phyloP scores from a whole-genome alignment of 2,113 vertebrate species.

The Hirundichthys speculiger region DNA sequence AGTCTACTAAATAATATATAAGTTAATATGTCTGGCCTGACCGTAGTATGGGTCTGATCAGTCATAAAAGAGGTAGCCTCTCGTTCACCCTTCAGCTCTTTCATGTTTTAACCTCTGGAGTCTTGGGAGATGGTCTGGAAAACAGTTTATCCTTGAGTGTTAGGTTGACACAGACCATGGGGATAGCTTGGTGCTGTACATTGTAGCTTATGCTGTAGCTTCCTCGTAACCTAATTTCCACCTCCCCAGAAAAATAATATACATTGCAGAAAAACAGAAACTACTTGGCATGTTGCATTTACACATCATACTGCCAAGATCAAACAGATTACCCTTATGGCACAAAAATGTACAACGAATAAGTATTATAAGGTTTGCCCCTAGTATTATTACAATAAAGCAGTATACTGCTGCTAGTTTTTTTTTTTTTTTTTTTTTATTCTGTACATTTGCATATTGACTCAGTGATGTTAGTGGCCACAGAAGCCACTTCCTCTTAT shows the following conservation, averaged over 20 bases:
- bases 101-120: background rate
- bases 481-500: too few relatives aligned
- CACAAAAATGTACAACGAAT: too few relatives aligned
- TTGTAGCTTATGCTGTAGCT: background rate
- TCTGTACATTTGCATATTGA: too few relatives aligned
- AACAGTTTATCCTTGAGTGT: background rate
- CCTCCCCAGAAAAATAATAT: background rate
- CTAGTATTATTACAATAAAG: too few relatives aligned
- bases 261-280: background rate
- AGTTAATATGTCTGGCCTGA: background rate
- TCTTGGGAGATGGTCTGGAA: background rate
- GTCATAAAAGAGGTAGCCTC: background rate
- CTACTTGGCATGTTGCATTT: too few relatives aligned
- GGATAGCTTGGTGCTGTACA: background rate
- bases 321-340: too few relatives aligned
- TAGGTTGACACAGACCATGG: background rate
- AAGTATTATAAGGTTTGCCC: too few relatives aligned
- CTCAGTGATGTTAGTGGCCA: too few relatives aligned
- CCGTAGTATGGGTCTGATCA: background rate
- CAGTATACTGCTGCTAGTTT: too few relatives aligned
- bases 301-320: too few relatives aligned
- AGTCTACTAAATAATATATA: background rate
- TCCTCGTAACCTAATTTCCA: background rate
- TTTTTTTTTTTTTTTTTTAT: too few relatives aligned
- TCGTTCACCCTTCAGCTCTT: constrained; percentile 3